These are phyloP conservation scores for Pelecanus crispus DNA, from an alignment of 2,113 vertebrate genomes.

Conservation along the genomic window DNA sequence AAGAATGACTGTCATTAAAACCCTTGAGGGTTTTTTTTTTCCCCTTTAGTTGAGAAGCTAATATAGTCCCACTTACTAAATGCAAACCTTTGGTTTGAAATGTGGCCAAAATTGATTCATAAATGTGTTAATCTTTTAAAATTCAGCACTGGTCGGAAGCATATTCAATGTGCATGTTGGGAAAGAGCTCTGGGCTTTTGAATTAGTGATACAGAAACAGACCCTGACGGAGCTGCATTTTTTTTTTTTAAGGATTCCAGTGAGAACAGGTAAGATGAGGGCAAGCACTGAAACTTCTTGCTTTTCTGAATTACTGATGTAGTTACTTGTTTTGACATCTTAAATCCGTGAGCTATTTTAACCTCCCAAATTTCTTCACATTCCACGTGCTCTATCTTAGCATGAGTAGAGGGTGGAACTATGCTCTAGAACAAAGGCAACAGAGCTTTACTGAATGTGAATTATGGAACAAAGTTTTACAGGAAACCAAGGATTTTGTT, in stretches of 20 bases:
- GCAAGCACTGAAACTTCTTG: background rate
- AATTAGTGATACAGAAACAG: background rate
- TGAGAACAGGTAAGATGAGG: background rate
- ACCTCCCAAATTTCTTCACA: background rate
- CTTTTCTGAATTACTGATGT: background rate
- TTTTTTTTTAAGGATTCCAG: background rate
- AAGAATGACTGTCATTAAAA: background rate
- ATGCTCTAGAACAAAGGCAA: background rate
- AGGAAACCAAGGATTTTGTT: background rate
- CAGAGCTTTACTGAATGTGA: background rate
- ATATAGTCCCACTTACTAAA: background rate
- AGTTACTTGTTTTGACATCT: slow-evolving; percentile 13
- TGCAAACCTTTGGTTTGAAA: background rate
- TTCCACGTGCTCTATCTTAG: background rate
- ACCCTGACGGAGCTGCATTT: background rate
- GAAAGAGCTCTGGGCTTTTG: background rate
- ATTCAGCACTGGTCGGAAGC: background rate
- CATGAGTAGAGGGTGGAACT: background rate
- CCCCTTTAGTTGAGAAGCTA: background rate
- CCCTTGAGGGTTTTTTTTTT: background rate
- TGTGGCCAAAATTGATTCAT: background rate
- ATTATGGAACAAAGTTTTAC: background rate
- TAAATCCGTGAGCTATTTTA: background rate
- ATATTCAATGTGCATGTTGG: background rate
- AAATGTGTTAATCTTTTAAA: background rate